phyloP scores from a whole-genome alignment of 2,888 invertebrate species.

The Patella ulyssiponensis region DNA sequence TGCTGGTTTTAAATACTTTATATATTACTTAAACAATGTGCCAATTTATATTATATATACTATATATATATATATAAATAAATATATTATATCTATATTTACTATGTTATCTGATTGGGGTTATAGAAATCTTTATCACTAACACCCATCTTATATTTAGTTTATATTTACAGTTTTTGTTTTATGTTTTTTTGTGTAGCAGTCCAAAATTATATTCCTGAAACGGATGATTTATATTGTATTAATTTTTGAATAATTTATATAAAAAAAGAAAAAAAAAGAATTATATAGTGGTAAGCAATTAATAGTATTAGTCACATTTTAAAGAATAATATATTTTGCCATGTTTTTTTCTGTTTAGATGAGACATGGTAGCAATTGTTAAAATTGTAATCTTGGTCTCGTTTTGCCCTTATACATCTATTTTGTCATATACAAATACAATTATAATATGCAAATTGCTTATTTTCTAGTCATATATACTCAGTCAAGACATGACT shows the following conservation, averaged over 20 bases:
- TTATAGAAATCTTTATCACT: constrained; percentile 13
- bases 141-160: constrained; percentile 7
- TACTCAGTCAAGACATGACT: constrained; percentile 63
- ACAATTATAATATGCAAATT: constrained; percentile 30
- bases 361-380: constrained; percentile 3
- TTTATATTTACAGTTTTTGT: constrained; percentile 13
- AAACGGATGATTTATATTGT: constrained; percentile 1
- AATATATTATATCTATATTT: constrained; percentile 18
- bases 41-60: constrained; percentile 28
- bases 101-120: constrained; percentile 13
- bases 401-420: constrained; percentile 35
- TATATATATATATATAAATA: constrained; percentile 34
- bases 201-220: constrained; percentile 12
- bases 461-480: constrained; percentile 50
- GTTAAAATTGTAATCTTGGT: constrained; percentile 17
- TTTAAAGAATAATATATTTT: constrained; percentile 2
- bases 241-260: not conserved
- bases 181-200: constrained; percentile 2
- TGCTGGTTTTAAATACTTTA: constrained; percentile 83
- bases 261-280: not conserved
- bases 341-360: constrained; percentile 8
- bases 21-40: constrained; percentile 64
- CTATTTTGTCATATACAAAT: constrained; percentile 15
- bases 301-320: constrained; percentile 10
- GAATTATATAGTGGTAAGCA: not conserved